Base-by-base conservation (phyloP, 2,113 vertebrate genomes). In the Macquaria australasica region DNA sequence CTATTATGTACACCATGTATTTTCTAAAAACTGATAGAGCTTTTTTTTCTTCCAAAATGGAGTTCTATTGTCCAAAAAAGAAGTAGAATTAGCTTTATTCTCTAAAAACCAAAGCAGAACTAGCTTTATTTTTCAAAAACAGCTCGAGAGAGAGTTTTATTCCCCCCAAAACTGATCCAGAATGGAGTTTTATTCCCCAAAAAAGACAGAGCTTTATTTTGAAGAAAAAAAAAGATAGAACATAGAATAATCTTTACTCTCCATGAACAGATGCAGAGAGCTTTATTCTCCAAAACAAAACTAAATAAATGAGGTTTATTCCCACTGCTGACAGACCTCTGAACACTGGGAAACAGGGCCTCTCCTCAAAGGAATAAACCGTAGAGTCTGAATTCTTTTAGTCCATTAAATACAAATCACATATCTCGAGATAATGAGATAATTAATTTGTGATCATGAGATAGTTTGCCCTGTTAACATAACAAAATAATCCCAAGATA, bases 391-490 rank as follows among this genome's bases (percentile, higher is more conserved):
- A 23, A 18, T 68, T 77, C 14, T 43, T 18, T 72, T 6, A 59
- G 10, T 23, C 39, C 55, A 25, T 73, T 73, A 75, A 64, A 66
- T 20, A 39, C 58, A 60, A 21, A 51, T 78, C 53, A 64, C 50
- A 51, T 10, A 39, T 43, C 51, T 72, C 8, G 6, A 73, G 66
- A 75, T 76, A 60, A 72, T 16, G 28, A 78, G 51, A 74, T 81
- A 41, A 83, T 85, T 83, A 60, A 77, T 81, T 67, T 21, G 63
- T 43, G 68, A 78, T 78, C 14, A 25, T 10, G 15, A 60, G 70
- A 51, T 45, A 8, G 12, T 66, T 63, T 53, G 8, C 23, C 79
- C 45, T 15, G 63, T 55, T 71, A 70, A 70, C 18, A 8, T 0
- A 34, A 56, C 69, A 60, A 64, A 73, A 85, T 8, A 68, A 53